Base-by-base conservation (phyloP, 2,888 invertebrate species). In the Torymus aiolomorphi region DNA sequence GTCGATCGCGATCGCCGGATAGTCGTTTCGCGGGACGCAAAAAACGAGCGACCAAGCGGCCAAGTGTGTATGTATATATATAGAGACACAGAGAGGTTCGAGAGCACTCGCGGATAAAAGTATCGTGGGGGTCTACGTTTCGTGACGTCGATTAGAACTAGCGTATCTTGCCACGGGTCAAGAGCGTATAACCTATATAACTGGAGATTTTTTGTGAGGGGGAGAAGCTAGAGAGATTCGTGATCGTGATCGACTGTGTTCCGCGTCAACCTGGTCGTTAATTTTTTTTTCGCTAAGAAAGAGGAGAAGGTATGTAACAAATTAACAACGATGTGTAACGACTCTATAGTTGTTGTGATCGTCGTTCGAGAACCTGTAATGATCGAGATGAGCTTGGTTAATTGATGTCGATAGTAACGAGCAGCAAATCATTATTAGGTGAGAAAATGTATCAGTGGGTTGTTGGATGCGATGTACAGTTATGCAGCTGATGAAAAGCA, bases 111-210 rank as follows among this genome's bases (percentile, higher is more conserved):
- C 31, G 14, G n/a, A 69, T 61, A 69, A 61, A 67, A 42, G 13
- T 20, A n/a, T 52, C 16, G 18, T 0, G 54, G n/a, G 8, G 59
- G 42, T 42, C 42, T 59, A 18, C 52, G 42, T 51, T 20, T 76
- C 76, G 76, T 76, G 76, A 76, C 54, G 76, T 54, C 76, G 76
- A 76, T 76, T 70, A 76, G 76, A 56, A 76, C 24, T 65, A 62
- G 14, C 61, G 13, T 54, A 52, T 16, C 49, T 57, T 31, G 16
- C 20, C 70, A 20, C 20, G 11, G 18, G 42, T 13, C 51, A 14
- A 63, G 16, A 63, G 16, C 49, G 65, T 78, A n/a, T 70, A 74
- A 78, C 74, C 67, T 56, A 69, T 74, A 78, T 67, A 61, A 18
- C 49, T 5, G 2, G 14, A 70, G 54, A 62, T 63, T 76, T 70